Base-by-base conservation (phyloP, 2,888 invertebrate species). In the Sinopyrophorus schimmeli region DNA sequence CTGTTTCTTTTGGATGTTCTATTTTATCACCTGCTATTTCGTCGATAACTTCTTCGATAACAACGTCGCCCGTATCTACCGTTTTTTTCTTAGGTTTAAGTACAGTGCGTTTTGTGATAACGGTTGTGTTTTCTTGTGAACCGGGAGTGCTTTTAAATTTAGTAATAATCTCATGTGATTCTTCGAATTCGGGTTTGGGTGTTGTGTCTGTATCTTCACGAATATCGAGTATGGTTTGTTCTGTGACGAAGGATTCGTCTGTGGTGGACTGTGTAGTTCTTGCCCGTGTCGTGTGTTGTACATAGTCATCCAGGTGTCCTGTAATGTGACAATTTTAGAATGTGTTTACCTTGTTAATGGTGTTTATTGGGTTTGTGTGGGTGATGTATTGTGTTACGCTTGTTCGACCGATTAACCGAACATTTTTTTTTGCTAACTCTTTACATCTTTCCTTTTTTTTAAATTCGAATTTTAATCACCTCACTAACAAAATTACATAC, bases 91-190 rank as follows among this genome's bases (percentile, higher is more conserved):
- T 46, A 28, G 41, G 18, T 40, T 51, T 40, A 43, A 80, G 61
- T 47, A 78, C 77, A 1, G 81, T 81, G 58, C 80, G 63, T 65
- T 80, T 81, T 1, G 80, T 81, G 67, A 79, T 77, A 10, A 79
- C 73, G 69, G 77, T 76, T 48, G 74, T 76, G 4, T 78, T 77
- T 68, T 79, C 78, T n/a, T 71, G 69, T 42, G 74, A 72, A 14
- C 76, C 79, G 5, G 79, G 75, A 26, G 73, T 67, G 65, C 75
- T 73, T 56, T 78, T 70, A 58, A 81, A 81, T 69, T 79, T 81
- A 1, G 80, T 81, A 23, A 81, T 67, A 10, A 81, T 80, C 74
- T 82, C 81, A 69, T 80, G 79, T 27, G 76, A 75, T 75, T 81
- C 80, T 71, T 80, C 64, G 53, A 61, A 64, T 14, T 61, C 52